A percentile compares a stretch with the other conserved stretches of the same genome.
Conservation (phyloP, 2,113 vertebrate genomes). For the Dryoscopus gambensis region DNA sequence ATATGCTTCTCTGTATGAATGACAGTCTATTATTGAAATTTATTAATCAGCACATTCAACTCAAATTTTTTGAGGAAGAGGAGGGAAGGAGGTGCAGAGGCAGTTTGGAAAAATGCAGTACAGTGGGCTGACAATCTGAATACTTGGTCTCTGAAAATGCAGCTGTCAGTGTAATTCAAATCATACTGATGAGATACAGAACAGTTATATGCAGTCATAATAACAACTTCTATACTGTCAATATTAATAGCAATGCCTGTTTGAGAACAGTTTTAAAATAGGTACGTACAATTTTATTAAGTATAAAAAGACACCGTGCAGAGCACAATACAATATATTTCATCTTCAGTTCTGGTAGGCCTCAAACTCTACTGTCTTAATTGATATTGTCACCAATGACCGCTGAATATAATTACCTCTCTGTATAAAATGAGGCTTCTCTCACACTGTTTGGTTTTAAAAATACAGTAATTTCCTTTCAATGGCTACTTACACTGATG, state of each 20-base stretch:
- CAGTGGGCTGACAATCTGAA: conserved; percentile 5
- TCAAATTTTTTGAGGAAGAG: conserved; percentile 36
- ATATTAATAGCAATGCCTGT: conserved; percentile 10
- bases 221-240: neutral
- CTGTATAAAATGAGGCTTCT: conserved; percentile 15
- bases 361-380: neutral
- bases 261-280: conserved; percentile 51
- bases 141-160: neutral
- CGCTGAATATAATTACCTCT: conserved; percentile 7
- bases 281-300: conserved; percentile 28
- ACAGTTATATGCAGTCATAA: neutral
- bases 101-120: neutral
- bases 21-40: neutral
- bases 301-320: conserved; percentile 51
- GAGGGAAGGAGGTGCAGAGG: neutral
- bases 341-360: conserved; percentile 1
- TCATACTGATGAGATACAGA: neutral
- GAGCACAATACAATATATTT: conserved; percentile 38
- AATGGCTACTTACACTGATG: conserved; percentile 15
- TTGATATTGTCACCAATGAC: neutral
- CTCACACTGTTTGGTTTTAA: conserved; percentile 12
- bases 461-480: conserved; percentile 33
- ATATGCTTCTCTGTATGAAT: conserved; percentile 1
- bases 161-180: neutral
- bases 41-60: conserved; percentile 51